These are phyloP conservation scores for Ovis aries DNA, from an alignment of 2,113 vertebrate species.

Conservation along the genomic window ARS-UI_Ramb_v3.0 NC_056059.1:116350501-116351000, in stretches of 20 bases:
- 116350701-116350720: neutral
- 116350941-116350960: accelerated
- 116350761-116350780: accelerated
- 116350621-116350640: neutral
- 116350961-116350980: conserved; percentile 89
- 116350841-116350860: accelerated
- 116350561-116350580: neutral
- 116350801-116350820: neutral
- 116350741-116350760: too few species aligned
- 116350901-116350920: accelerated
- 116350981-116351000: conserved; percentile 98
- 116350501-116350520: neutral
- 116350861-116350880: accelerated
- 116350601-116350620: neutral
- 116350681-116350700: neutral
- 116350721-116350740: neutral
- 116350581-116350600: neutral
- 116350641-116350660: neutral
- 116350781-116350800: neutral
- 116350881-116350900: neutral
- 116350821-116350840: neutral
- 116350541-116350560: neutral
- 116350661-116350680: neutral
- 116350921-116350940: accelerated
- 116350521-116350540: neutral